Base-by-base conservation (phyloP, 2,888 invertebrate species). In the Pelosia muscerda region DNA sequence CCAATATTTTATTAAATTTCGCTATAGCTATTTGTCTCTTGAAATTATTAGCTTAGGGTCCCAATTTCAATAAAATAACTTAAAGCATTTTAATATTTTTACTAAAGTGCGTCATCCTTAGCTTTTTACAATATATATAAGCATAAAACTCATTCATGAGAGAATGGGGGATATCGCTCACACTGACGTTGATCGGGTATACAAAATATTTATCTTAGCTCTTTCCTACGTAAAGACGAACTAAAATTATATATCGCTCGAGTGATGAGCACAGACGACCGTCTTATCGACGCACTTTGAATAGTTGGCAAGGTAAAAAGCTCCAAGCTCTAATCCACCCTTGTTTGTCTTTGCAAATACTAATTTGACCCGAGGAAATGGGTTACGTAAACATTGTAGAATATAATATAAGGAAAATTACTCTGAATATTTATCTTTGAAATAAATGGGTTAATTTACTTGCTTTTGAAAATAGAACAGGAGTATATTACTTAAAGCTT, bases 131-230 rank as follows among this genome's bases (percentile, higher is more conserved):
- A 70, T 61, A 70, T 74, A 38, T 64, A 56, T 68, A 71, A 72
- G 26, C 69, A 64, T 59, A 67, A 28, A 62, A 71, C 26, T 75
- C 75, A 77, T 78, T 78, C 66, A 70, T 57, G 64, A 63, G 58
- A 58, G 56, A 66, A 70, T 66, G 66, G 69, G 61, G 60, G 65
- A 68, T 75, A 65, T 62, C 63, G 56, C 57, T 55, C 55, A 42
- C 59, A 55, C 65, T 80, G 75, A 77, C 77, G 75, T 71, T 69
- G 53, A 69, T 75, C 58, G 49, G 60, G 64, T 26, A 63, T 57
- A 65, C 70, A 71, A 73, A 79, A 75, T 79, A 77, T 79, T 74
- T 81, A 81, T 81, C 56, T 70, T 69, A 34, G 38, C 65, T 53
- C 49, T 59, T 71, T 66, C 67, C 70, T 75, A 75, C 75, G 79